Percentiles rank a stretch among this genome's conserved stretches.
Conservation (phyloP, 2,888 invertebrate genomes). For the Entomobrya multifasciata region DNA sequence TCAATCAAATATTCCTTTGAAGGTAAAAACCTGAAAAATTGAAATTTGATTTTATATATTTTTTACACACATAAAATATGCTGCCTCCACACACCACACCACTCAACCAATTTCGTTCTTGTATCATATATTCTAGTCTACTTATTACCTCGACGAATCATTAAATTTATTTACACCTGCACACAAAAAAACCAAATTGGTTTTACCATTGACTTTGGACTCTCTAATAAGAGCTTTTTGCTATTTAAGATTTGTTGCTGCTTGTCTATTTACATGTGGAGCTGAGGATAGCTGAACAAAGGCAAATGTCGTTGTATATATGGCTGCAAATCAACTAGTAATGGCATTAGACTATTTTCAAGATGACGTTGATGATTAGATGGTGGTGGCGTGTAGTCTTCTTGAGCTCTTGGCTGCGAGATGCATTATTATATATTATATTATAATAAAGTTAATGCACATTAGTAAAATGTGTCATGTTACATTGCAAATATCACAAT, state of each 20-base stretch:
- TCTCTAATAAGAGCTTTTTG: background rate
- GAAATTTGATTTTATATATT: slow-evolving; percentile 52
- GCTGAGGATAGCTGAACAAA: slow-evolving; percentile 18
- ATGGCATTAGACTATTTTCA: slow-evolving; percentile 37
- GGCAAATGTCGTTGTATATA: slow-evolving; percentile 13
- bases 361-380: slow-evolving; percentile 43
- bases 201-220: no score
- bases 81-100: slow-evolving; percentile 25
- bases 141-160: slow-evolving; percentile 41
- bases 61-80: slow-evolving; percentile 31
- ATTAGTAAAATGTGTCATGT: slow-evolving; percentile 46
- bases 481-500: slow-evolving; percentile 43
- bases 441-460: slow-evolving; percentile 41
- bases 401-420: no score
- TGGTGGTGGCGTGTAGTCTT: no score
- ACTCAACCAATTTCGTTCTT: no score
- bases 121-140: no score
- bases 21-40: slow-evolving; percentile 68
- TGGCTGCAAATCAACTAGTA: slow-evolving; percentile 43
- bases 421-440: slow-evolving; percentile 22
- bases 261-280: slow-evolving; percentile 3
- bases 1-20: slow-evolving; percentile 67
- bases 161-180: slow-evolving; percentile 65
- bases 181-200: slow-evolving; percentile 39
- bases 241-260: slow-evolving; percentile 23